Conservation (phyloP, 2,888 invertebrate genomes). For the Harpalus rufipes region DNA sequence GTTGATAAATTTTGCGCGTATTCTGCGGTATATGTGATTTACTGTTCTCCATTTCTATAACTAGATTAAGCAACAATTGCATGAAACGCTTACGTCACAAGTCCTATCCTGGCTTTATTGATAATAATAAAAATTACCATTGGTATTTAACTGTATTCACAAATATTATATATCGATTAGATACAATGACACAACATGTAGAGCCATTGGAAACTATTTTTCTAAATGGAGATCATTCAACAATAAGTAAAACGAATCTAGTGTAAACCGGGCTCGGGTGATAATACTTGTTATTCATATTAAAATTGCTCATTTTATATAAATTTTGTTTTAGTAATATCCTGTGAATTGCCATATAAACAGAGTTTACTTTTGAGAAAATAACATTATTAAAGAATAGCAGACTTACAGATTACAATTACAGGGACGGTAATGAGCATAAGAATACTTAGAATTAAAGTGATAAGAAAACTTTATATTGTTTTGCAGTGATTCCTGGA, state of each 20-base stretch:
- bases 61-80: background rate
- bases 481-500: no score
- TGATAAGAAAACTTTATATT: no score
- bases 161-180: slow-evolving; percentile 34
- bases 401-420: no score
- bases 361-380: no score
- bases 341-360: no score
- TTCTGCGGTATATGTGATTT: no score
- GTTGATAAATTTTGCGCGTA: no score
- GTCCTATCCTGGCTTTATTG: slow-evolving; percentile 20
- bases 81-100: slow-evolving; percentile 57
- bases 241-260: slow-evolving; percentile 5
- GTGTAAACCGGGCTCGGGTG: slow-evolving; percentile 34
- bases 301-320: background rate
- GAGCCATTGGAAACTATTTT: slow-evolving; percentile 58
- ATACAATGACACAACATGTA: slow-evolving; percentile 52
- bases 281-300: background rate
- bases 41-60: background rate
- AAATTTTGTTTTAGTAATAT: no score
- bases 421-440: no score
- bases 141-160: slow-evolving; percentile 45
- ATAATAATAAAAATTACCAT: slow-evolving; percentile 37
- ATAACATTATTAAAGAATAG: no score
- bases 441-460: no score
- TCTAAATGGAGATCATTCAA: slow-evolving; percentile 22